These are phyloP conservation scores for Phortica variegata DNA, from an alignment of 1,140 invertebrate species.

Conservation along the genomic window DNA sequence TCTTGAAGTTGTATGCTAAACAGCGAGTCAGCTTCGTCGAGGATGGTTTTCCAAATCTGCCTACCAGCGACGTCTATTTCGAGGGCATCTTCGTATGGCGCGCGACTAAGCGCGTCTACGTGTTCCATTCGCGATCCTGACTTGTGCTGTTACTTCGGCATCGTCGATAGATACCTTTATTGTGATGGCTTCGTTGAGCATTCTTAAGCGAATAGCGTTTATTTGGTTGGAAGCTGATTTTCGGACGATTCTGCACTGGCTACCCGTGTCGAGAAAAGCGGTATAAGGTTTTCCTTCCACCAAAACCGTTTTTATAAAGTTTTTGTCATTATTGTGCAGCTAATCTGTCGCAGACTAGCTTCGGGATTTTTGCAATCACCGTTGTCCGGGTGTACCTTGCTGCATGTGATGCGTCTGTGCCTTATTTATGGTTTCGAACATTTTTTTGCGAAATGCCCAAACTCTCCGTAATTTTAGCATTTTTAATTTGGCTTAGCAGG, in stretches of 20 bases:
- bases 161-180: background rate
- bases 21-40: background rate
- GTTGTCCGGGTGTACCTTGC: background rate
- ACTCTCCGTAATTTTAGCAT: constrained; percentile 5
- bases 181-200: background rate
- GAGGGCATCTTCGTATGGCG: background rate
- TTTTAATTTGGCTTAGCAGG: background rate
- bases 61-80: constrained; percentile 8
- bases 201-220: background rate
- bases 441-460: too few relatives aligned
- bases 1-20: constrained; percentile 1
- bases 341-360: background rate
- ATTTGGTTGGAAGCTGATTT: background rate
- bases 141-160: constrained; percentile 3
- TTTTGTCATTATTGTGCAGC: background rate
- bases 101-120: constrained; percentile 14
- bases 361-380: background rate
- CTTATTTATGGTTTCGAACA: too few relatives aligned
- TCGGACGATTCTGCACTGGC: background rate
- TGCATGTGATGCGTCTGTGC: too few relatives aligned
- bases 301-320: background rate
- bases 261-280: constrained; percentile 11
- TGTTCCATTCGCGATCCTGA: constrained; percentile 8
- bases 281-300: background rate
- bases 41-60: background rate